Conservation (phyloP, 1,140 invertebrate genomes). For the Dinoponera quadriceps region DNA sequence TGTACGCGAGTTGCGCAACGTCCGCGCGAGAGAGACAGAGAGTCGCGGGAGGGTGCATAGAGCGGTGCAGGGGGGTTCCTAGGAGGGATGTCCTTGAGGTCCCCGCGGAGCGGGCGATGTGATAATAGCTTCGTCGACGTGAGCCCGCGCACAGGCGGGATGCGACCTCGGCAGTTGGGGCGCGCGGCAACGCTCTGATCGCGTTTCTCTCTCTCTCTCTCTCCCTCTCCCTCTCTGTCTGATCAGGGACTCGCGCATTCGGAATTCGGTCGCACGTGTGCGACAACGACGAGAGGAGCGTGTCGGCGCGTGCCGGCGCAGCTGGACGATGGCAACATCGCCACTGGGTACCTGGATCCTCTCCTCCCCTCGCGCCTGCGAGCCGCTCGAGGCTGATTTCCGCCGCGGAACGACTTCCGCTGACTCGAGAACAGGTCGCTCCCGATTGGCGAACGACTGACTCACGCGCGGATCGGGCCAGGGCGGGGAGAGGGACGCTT, state of each 20-base stretch:
- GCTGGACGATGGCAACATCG: conserved; percentile 20
- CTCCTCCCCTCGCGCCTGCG: conserved; percentile 1
- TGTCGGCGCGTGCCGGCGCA: not conserved
- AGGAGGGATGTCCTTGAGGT: no score
- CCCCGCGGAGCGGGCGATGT: conserved; percentile 1
- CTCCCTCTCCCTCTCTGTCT: not conserved
- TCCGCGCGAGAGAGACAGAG: not conserved
- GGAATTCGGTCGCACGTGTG: conserved; percentile 28
- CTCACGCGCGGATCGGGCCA: not conserved
- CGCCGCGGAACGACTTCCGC: conserved; percentile 33
- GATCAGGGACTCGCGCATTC: not conserved
- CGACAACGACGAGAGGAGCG: not conserved
- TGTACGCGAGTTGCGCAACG: not conserved
- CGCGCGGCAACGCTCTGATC: not conserved
- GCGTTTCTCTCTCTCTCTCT: not conserved
- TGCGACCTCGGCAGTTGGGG: not conserved
- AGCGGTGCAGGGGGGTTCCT: not conserved
- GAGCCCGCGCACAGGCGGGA: not conserved
- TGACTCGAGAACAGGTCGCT: conserved; percentile 6
- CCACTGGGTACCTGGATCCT: conserved; percentile 36
- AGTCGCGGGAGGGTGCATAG: not conserved
- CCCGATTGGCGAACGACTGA: conserved; percentile 15
- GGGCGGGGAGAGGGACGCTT: not conserved
- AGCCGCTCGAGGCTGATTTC: conserved; percentile 13
- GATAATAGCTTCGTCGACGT: not conserved